These are phyloP conservation scores for Sciurus carolinensis DNA, from an alignment of 2,797 vertebrate species.

Conservation along the genomic window DNA sequence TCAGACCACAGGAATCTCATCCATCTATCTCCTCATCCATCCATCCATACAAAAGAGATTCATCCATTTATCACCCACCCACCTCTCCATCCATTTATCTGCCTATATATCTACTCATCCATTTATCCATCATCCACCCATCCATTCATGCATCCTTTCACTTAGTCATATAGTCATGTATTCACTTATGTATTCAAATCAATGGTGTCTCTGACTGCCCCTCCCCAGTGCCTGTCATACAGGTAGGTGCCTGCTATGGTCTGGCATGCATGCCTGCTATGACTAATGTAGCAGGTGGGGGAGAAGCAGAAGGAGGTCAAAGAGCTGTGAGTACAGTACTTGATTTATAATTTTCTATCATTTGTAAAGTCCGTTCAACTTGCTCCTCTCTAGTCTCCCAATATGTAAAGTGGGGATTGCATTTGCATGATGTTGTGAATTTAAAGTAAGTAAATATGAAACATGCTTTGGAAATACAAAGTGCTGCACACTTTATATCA, in stretches of 20 bases:
- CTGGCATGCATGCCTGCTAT: background rate
- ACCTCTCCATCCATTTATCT: background rate
- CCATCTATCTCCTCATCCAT: background rate
- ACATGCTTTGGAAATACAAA: slow-evolving; percentile 36
- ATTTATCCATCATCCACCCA: background rate
- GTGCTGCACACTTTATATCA: background rate
- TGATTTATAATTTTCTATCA: background rate
- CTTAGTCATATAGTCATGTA: slow-evolving; percentile 24
- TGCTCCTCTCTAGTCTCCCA: slow-evolving; percentile 27
- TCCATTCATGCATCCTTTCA: background rate
- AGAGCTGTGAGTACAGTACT: background rate
- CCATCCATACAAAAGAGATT: slow-evolving; percentile 39
- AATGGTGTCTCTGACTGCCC: background rate
- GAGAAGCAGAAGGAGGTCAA: background rate
- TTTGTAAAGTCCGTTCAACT: slow-evolving; percentile 46
- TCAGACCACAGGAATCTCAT: background rate
- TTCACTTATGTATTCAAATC: slow-evolving; percentile 66
- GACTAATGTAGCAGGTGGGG: slow-evolving; percentile 7
- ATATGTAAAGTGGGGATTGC: slow-evolving; percentile 24
- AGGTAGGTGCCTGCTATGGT: background rate
- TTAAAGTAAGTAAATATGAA: slow-evolving; percentile 56
- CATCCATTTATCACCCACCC: slow-evolving; percentile 1
- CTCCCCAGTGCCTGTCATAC: background rate
- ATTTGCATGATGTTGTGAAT: slow-evolving; percentile 39
- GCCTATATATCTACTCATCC: background rate